Base-by-base conservation (phyloP, 2,113 vertebrate species). In the Carettochelys insculpta region DNA sequence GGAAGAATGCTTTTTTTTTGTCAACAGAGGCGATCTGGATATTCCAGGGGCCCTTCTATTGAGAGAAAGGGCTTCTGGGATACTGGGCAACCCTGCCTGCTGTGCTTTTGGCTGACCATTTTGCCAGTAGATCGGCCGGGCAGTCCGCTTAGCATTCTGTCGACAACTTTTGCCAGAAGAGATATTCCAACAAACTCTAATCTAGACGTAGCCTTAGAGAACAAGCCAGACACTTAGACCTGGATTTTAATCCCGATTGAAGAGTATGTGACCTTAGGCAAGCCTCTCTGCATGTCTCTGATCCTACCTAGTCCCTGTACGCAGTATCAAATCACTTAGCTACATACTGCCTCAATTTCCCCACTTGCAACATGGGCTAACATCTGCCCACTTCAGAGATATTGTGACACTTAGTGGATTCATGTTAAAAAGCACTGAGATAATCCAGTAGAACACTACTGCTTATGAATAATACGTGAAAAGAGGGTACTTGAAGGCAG, bases 401-500 rank as follows among this genome's bases (percentile, higher is more conserved):
- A 41, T 22, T 0, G 1, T 2, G 48, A 47, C 24, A 11, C 11
- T 24, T 29, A 13, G 13, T 75, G 71, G 6, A 43, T 29, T 75
- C 25, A 14, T 25, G 41, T 45, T 48, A 73, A 58, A 11, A n/a
- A 73, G 12, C 41, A 78, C 4, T 1, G 17, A 34, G 27, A 48
- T 79, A 43, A 68, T 3, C n/a, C 51, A 61, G 14, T 2, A 45
- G 41, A 34, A 68, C 61, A 68, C 19, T 47, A 2, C 47, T 29
- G 5, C 12, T 79, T 45, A 12, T 10, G 51, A 80, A 31, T 11
- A 58, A 87, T 24, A 56, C 5, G 4, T 77, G 53, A 50, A 51
- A 58, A 50, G n/a, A 45, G 6, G 27, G 51, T 29, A 2, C 16
- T 50, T 71, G 52, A 58, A 47, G 71, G 50, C 27, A 43, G 14